Evolutionary conservation across 2,888 invertebrate species (phyloP).

Genomic region (Lycophotia porphyrea): DNA sequence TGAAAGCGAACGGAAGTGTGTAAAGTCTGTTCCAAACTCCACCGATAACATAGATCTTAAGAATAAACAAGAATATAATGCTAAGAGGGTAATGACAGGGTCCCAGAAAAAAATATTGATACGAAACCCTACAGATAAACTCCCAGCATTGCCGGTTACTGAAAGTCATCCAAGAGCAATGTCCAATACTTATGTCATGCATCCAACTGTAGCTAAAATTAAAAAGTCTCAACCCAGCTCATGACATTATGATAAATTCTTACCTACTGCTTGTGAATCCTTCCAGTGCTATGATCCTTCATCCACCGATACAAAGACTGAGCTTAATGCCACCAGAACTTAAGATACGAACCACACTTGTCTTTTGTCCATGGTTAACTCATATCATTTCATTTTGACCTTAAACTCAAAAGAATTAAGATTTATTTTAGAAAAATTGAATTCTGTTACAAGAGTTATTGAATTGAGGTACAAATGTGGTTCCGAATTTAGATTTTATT

Average conservation of each 20-base stretch:
- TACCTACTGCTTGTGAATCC: conserved; percentile 83
- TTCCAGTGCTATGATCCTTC: conserved; percentile 88
- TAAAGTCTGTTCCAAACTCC: conserved; percentile 85
- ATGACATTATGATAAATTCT: conserved; percentile 77
- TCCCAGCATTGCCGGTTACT: conserved; percentile 92
- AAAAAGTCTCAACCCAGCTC: conserved; percentile 87
- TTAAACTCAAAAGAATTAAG: not conserved
- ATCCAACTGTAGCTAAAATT: conserved; percentile 84
- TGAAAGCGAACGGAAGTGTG: conserved; percentile 86
- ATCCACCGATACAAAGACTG: conserved; percentile 87
- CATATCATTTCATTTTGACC: not conserved
- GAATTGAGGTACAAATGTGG: conserved; percentile 50
- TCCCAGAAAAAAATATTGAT: conserved; percentile 87
- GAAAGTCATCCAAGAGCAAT: conserved; percentile 90
- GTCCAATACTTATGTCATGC: conserved; percentile 93
- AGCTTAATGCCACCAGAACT: conserved; percentile 67
- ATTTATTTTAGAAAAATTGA: conserved; percentile 7
- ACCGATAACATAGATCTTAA: conserved; percentile 87
- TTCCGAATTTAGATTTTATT: conserved; percentile 54
- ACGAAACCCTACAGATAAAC: conserved; percentile 94
- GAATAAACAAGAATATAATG: conserved; percentile 87
- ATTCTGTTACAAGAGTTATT: not conserved
- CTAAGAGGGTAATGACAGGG: conserved; percentile 92
- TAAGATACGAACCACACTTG: conserved; percentile 60
- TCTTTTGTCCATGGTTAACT: conserved; percentile 24